Conservation (phyloP, 2,797 vertebrate species). For the Podarcis lilfordi region DNA sequence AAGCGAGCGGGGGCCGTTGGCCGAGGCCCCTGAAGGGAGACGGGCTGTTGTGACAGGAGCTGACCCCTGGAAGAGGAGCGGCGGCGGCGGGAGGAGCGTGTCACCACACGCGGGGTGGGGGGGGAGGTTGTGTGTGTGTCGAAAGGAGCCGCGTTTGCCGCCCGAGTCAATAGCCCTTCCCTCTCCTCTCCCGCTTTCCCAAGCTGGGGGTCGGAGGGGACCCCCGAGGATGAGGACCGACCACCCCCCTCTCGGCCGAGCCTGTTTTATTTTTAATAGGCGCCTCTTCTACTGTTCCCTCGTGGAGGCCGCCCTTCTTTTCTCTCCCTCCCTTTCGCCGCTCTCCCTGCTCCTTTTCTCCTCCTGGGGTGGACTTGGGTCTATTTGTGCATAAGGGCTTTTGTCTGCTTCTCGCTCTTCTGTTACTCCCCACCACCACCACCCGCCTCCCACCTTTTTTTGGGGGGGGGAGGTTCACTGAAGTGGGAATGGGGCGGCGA, state of each 20-base stretch:
- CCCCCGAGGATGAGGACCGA: neutral
- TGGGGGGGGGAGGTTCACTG: neutral
- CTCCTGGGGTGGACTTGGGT: neutral
- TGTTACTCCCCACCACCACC: too few relatives aligned
- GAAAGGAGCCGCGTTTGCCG: too few relatives aligned
- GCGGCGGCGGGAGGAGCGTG: constrained; percentile 13
- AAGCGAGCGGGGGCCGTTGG: constrained; percentile 35
- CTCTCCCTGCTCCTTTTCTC: neutral
- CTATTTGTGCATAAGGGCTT: neutral
- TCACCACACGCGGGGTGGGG: neutral
- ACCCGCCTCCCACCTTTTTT: neutral
- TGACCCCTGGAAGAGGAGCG: neutral
- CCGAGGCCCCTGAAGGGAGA: neutral
- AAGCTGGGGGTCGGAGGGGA: too few relatives aligned
- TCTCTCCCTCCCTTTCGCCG: too few relatives aligned
- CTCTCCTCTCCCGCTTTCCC: neutral
- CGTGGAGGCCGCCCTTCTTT: too few relatives aligned
- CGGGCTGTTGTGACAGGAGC: neutral
- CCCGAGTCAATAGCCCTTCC: too few relatives aligned
- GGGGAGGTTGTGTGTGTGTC: neutral
- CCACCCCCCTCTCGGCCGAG: neutral
- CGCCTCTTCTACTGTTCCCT: neutral
- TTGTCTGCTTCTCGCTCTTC: neutral
- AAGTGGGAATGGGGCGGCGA: neutral
- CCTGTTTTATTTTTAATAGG: neutral